phyloP scores from a whole-genome alignment of 2,888 invertebrate species.

The Hirtodrosophila cameraria region DNA sequence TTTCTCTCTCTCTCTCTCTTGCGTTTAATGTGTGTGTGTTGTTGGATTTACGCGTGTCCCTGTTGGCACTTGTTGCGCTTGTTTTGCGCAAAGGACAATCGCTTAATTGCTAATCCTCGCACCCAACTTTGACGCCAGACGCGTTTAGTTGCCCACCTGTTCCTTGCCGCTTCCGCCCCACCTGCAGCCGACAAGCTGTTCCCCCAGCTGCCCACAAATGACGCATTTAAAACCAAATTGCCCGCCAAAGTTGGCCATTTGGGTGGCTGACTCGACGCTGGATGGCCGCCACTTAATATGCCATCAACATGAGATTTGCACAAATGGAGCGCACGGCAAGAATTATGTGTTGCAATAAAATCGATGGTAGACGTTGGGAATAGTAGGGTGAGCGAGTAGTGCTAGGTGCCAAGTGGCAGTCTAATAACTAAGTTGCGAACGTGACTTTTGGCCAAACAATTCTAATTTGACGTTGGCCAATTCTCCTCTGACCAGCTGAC shows the following conservation, averaged over 20 bases:
- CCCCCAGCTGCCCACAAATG: constrained; percentile 28
- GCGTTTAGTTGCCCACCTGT: constrained; percentile 51
- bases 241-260: constrained; percentile 17
- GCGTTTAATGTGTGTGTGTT: constrained; percentile 6
- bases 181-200: not conserved
- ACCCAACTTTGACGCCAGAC: constrained; percentile 50
- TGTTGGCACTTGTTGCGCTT: constrained; percentile 69
- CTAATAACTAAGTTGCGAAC: constrained; percentile 74
- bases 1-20: not conserved
- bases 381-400: not conserved
- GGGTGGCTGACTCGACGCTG: not conserved
- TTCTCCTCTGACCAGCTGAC: constrained; percentile 23
- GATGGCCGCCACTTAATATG: constrained; percentile 65
- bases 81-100: constrained; percentile 56
- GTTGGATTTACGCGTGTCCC: constrained; percentile 62
- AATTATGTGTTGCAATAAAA: constrained; percentile 80
- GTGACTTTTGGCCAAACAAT: constrained; percentile 69
- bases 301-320: constrained; percentile 79
- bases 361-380: constrained; percentile 49
- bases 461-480: constrained; percentile 60
- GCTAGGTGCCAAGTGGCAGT: constrained; percentile 20
- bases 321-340: constrained; percentile 64
- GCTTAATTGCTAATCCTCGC: constrained; percentile 76
- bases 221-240: constrained; percentile 72
- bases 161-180: not conserved